Evolutionary conservation across 2,888 invertebrate genomes (phyloP).

Genomic region (Sisyra terminalis): DNA sequence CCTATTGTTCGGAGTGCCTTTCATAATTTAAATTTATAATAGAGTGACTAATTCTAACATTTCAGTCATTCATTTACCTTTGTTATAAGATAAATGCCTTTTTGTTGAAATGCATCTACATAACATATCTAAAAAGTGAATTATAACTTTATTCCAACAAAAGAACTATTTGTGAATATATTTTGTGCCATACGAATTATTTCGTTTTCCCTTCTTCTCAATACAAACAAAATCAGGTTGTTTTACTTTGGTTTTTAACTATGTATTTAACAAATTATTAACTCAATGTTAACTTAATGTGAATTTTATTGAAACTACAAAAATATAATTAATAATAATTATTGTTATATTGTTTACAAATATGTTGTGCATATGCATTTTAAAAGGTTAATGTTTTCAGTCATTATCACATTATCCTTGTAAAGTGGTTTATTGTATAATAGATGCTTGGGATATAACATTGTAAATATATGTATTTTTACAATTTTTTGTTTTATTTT

Average conservation of each 20-base stretch:
- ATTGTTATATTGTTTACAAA: slow-evolving; percentile 1
- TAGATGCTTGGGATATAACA: slow-evolving; percentile 9
- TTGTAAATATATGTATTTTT: slow-evolving; percentile 10
- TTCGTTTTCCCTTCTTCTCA: too few relatives aligned
- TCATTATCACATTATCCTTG: slow-evolving; percentile 8
- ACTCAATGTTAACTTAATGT: not conserved
- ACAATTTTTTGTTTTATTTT: slow-evolving; percentile 4
- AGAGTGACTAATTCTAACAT: not conserved
- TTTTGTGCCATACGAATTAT: too few relatives aligned
- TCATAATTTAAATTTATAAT: slow-evolving; percentile 4
- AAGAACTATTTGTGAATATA: too few relatives aligned
- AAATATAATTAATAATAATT: slow-evolving; percentile 2
- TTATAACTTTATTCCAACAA: too few relatives aligned
- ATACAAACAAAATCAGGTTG: not conserved
- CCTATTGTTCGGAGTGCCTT: slow-evolving; percentile 11
- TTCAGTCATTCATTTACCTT: slow-evolving; percentile 3
- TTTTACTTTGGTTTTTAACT: slow-evolving; percentile 1
- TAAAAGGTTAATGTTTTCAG: slow-evolving; percentile 4
- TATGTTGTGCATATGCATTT: slow-evolving; percentile 8
- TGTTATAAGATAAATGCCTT: slow-evolving; percentile 1
- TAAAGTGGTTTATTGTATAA: slow-evolving; percentile 9
- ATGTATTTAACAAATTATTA: not conserved
- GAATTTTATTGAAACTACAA: not conserved
- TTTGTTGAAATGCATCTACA: not conserved
- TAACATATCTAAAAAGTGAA: not conserved